phyloP scores from a whole-genome alignment of 1,140 invertebrate species.

The Gyrodactylus bullatarudis region DNA sequence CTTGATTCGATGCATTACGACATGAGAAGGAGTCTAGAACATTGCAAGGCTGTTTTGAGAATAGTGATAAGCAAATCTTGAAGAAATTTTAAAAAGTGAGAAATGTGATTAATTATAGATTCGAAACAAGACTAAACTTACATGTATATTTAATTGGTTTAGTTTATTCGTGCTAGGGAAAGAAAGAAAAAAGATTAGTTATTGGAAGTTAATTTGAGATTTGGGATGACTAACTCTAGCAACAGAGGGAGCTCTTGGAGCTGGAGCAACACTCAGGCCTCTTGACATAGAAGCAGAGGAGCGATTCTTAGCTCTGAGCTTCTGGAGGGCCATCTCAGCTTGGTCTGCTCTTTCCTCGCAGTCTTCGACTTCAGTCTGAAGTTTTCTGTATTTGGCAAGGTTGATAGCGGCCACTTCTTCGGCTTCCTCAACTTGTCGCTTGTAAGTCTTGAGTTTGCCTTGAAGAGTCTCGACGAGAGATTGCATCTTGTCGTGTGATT shows the following conservation, averaged over 20 bases:
- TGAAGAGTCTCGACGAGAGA: slow-evolving; percentile 91
- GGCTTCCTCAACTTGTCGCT: slow-evolving; percentile 91
- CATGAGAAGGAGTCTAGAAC: no score
- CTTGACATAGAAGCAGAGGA: not conserved
- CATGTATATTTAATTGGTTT: no score
- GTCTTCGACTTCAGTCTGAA: slow-evolving; percentile 76
- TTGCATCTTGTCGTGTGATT: slow-evolving; percentile 85
- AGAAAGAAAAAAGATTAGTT: not conserved
- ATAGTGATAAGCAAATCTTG: no score
- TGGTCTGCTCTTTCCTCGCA: slow-evolving; percentile 91
- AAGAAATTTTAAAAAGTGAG: no score
- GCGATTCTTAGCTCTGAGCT: slow-evolving; percentile 54
- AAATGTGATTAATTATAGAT: no score
- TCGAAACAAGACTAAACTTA: no score
- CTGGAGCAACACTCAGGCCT: not conserved
- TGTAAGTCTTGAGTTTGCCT: slow-evolving; percentile 96
- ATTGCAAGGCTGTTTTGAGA: no score
- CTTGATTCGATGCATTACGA: no score
- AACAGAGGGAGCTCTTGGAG: not conserved
- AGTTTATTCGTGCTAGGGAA: no score
- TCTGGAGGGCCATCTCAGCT: slow-evolving; percentile 72
- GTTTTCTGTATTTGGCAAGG: slow-evolving; percentile 94
- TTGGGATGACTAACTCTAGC: not conserved
- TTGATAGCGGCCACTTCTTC: slow-evolving; percentile 87
- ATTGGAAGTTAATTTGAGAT: not conserved